Conservation (phyloP, 2,888 invertebrate species). For the Bellardia pandia region DNA sequence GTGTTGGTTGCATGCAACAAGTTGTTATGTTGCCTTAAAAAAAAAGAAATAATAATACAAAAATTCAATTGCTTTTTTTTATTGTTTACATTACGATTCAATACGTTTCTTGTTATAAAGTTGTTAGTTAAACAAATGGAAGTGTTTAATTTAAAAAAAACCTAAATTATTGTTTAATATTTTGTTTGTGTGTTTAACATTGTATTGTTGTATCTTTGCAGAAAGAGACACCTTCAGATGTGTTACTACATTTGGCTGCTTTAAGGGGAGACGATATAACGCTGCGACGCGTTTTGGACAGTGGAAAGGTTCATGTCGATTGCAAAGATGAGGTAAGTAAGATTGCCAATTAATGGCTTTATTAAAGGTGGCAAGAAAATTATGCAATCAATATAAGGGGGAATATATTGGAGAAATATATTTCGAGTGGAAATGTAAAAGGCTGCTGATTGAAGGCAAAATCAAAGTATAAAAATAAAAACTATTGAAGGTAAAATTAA, state of each 20-base stretch:
- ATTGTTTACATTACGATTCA: slow-evolving; percentile 38
- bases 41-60: slow-evolving; percentile 1
- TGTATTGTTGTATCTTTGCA: slow-evolving; percentile 83
- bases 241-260: slow-evolving; percentile 95
- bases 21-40: slow-evolving; percentile 62
- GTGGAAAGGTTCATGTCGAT: slow-evolving; percentile 97
- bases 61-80: slow-evolving; percentile 27
- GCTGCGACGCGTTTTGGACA: slow-evolving; percentile 92
- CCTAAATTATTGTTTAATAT: slow-evolving; percentile 60
- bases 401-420: not conserved
- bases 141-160: slow-evolving; percentile 60
- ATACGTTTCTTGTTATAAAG: slow-evolving; percentile 37
- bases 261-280: slow-evolving; percentile 92
- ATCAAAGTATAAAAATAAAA: too few relatives aligned
- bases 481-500: too few relatives aligned
- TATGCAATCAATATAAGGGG: slow-evolving; percentile 5
- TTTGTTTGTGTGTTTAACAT: slow-evolving; percentile 16
- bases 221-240: slow-evolving; percentile 97
- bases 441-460: too few relatives aligned
- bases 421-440: not conserved
- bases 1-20: slow-evolving; percentile 65
- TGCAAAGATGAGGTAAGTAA: slow-evolving; percentile 93
- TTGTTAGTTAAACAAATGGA: slow-evolving; percentile 61
- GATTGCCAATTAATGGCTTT: slow-evolving; percentile 44
- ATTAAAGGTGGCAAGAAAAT: not conserved